Conservation (phyloP, 2,113 vertebrate genomes). For the Dromiciops gliroides region DNA sequence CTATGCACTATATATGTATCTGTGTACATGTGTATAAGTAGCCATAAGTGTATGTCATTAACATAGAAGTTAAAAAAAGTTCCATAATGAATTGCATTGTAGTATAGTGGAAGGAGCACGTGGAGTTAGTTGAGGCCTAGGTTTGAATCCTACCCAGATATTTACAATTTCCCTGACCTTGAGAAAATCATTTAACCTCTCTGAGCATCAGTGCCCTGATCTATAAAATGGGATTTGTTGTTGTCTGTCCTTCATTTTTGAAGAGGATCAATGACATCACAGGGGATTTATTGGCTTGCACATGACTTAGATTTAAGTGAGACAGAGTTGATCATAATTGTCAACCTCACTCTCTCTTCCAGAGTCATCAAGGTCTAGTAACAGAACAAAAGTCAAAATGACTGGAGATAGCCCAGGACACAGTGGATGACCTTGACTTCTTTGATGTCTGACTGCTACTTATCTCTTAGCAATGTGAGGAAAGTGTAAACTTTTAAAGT, state of each 20-base stretch:
- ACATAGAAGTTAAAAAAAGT: neutral
- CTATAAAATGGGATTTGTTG: neutral
- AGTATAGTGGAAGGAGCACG: neutral
- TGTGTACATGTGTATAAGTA: neutral
- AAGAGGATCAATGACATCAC: neutral
- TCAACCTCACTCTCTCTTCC: neutral
- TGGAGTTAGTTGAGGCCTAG: neutral
- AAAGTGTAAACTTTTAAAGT: neutral
- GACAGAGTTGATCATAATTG: neutral
- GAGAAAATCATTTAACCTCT: neutral
- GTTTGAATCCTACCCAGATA: neutral
- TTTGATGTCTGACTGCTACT: neutral
- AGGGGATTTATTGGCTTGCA: neutral
- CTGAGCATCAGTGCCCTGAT: neutral
- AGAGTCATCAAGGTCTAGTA: neutral
- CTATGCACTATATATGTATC: slow-evolving; percentile 2
- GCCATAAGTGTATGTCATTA: neutral
- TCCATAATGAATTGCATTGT: neutral
- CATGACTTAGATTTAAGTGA: neutral
- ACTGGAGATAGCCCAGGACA: neutral
- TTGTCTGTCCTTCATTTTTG: neutral
- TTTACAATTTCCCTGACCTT: neutral
- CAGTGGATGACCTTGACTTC: neutral
- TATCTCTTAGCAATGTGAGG: neutral
- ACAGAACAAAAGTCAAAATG: neutral